A percentile compares a stretch with the other conserved stretches of the same genome.
These are phyloP conservation scores for Chaunax sp. DNA, from an alignment of 2,797 vertebrate genomes.

Conservation along the genomic window DNA sequence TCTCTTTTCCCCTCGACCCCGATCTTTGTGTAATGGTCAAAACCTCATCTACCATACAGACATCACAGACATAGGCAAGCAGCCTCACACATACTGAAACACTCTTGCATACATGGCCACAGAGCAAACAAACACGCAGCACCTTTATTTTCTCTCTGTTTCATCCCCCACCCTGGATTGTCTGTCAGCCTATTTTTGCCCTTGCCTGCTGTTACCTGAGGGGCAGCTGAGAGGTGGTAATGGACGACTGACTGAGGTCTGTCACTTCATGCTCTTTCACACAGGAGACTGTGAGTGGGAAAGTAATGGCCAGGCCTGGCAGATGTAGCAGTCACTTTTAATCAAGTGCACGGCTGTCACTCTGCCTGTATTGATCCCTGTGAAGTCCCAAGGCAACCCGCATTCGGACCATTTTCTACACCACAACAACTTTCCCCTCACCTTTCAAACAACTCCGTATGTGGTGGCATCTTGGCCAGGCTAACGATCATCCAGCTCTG, in stretches of 20 bases:
- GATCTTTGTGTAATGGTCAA: too few species aligned
- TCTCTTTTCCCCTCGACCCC: too few species aligned
- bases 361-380: slow-evolving; percentile 82
- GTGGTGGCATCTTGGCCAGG: slow-evolving; percentile 66
- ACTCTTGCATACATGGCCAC: slow-evolving; percentile 38
- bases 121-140: slow-evolving; percentile 50
- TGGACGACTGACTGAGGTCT: slow-evolving; percentile 84
- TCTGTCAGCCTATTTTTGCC: slow-evolving; percentile 76
- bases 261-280: slow-evolving; percentile 85
- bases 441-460: slow-evolving; percentile 79
- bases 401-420: slow-evolving; percentile 74
- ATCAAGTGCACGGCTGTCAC: slow-evolving; percentile 85
- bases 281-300: slow-evolving; percentile 81
- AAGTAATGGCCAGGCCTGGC: slow-evolving; percentile 85
- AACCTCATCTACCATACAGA: too few species aligned
- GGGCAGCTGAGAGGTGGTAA: slow-evolving; percentile 82
- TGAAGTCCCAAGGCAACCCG: slow-evolving; percentile 72
- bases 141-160: slow-evolving; percentile 58
- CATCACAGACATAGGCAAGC: slow-evolving; percentile 3
- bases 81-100: slow-evolving; percentile 35
- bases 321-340: slow-evolving; percentile 90
- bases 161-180: slow-evolving; percentile 54
- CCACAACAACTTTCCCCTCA: slow-evolving; percentile 76
- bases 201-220: slow-evolving; percentile 73
- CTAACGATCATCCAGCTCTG: slow-evolving; percentile 77